Base-by-base conservation (phyloP, 2,888 invertebrate species). In the Drosophila subsilvestris region DNA sequence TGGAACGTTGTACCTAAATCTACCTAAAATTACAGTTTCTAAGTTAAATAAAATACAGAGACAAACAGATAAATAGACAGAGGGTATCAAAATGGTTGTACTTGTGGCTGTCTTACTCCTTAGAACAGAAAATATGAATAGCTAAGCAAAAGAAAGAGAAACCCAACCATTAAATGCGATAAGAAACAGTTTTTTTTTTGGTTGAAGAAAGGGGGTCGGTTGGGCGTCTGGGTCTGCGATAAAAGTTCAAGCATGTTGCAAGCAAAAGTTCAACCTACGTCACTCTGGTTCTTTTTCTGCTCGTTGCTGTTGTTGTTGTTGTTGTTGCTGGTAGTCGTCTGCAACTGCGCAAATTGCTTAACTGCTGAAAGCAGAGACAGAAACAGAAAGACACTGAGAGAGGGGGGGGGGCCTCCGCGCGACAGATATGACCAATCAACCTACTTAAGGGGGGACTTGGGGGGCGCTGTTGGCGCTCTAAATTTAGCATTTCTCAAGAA, bases 401-500 rank as follows among this genome's bases (percentile, higher is more conserved):
- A 5, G 22, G 22, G 0, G 51, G 27, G 56, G 62, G 27, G 45
- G 50, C 25, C 58, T 32, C 54, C 43, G 45, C 58, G 53, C 45
- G 29, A 29, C 53, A 54, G 58, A 60, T 80, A 75, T 73, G 73
- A 86, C 88, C 88, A 89, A 89, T 88, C 88, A 89, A 89, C 89
- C 88, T 89, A 89, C 82, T 84, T 88, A 71, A 72, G 75, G 73
- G 70, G 72, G 60, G 51, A 63, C 68, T 73, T 58, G 62, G 59
- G 76, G 55, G 59, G 54, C 53, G 65, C 56, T 75, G 63, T 63
- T 78, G 78, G 76, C 74, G 80, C 77, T 87, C 86, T 86, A 85
- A 85, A 86, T 86, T 82, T 87, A 85, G 86, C 76, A 74, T 73
- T 86, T 86, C 80, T 77, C n/a, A 76, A 87, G 79, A 86, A 86